These are phyloP conservation scores for Callionymus lyra DNA, from an alignment of 2,113 vertebrate species.

Conservation along the genomic window DNA sequence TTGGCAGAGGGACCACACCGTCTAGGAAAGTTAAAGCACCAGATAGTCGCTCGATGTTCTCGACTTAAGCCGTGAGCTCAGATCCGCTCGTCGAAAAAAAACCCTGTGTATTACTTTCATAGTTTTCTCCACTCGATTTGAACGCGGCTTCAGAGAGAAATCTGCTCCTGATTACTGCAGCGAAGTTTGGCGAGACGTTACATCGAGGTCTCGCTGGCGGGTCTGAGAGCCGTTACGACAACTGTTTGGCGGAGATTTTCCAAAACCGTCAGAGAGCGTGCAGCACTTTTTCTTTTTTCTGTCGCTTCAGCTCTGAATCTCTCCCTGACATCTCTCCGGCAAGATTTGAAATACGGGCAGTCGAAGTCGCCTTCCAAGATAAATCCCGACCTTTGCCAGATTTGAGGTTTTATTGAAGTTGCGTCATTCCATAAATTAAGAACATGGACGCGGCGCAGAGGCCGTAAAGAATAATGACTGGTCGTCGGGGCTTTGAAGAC, in stretches of 20 bases:
- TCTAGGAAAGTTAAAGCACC: too few species aligned
- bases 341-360: neutral
- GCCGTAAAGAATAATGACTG: too few species aligned
- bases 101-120: too few species aligned
- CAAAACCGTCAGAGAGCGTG: neutral
- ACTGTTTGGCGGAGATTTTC: conserved; percentile 12
- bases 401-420: neutral
- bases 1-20: too few species aligned
- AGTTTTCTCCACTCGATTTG: too few species aligned
- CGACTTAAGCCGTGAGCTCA: too few species aligned
- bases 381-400: conserved; percentile 1
- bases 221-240: conserved; percentile 2
- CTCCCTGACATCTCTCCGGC: neutral
- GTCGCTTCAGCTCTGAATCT: too few species aligned
- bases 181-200: conserved; percentile 15
- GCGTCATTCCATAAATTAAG: too few species aligned
- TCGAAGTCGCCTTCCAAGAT: neutral
- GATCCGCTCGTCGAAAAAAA: too few species aligned
- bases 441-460: neutral
- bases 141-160: too few species aligned
- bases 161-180: too few species aligned
- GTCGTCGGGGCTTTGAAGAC: conserved; percentile 9
- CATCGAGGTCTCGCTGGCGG: conserved; percentile 13
- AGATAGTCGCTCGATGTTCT: too few species aligned
- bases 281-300: neutral